A percentile compares a stretch with the other conserved stretches of the same genome.
These are phyloP conservation scores for Mustelus asterias DNA, from an alignment of 2,113 vertebrate genomes.

Conservation along the genomic window DNA sequence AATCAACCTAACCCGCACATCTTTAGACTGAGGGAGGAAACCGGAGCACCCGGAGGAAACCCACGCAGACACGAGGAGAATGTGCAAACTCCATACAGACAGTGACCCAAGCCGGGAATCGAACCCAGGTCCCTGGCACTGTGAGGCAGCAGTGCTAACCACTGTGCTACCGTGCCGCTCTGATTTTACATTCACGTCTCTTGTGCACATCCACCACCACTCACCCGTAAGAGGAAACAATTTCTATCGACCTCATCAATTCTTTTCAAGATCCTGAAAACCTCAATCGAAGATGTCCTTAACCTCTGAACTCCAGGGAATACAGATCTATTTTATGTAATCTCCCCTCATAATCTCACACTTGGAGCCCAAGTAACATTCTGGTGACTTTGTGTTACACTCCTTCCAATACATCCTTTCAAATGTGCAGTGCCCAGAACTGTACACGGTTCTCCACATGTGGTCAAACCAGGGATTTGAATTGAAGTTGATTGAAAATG, in stretches of 20 bases:
- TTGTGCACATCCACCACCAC: not conserved
- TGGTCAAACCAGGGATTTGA: not conserved
- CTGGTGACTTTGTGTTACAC: not conserved
- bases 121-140: too few relatives aligned
- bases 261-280: not conserved
- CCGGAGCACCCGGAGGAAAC: too few relatives aligned
- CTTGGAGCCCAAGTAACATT: not conserved
- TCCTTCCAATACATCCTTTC: not conserved
- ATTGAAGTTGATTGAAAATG: not conserved
- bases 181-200: not conserved
- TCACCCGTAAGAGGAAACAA: not conserved
- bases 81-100: too few relatives aligned
- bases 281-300: not conserved
- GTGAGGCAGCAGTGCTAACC: too few relatives aligned
- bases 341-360: too few relatives aligned
- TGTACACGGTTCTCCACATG: not conserved
- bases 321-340: not conserved
- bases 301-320: not conserved
- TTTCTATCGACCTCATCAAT: not conserved
- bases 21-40: too few relatives aligned
- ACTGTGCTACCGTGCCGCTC: too few relatives aligned
- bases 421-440: not conserved
- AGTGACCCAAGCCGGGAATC: too few relatives aligned
- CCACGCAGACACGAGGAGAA: too few relatives aligned
- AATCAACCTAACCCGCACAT: too few relatives aligned